A percentile compares a stretch with the other conserved stretches of the same genome.
These are phyloP conservation scores for Dryobotodes eremita DNA, from an alignment of 2,888 invertebrate species.

Conservation along the genomic window DNA sequence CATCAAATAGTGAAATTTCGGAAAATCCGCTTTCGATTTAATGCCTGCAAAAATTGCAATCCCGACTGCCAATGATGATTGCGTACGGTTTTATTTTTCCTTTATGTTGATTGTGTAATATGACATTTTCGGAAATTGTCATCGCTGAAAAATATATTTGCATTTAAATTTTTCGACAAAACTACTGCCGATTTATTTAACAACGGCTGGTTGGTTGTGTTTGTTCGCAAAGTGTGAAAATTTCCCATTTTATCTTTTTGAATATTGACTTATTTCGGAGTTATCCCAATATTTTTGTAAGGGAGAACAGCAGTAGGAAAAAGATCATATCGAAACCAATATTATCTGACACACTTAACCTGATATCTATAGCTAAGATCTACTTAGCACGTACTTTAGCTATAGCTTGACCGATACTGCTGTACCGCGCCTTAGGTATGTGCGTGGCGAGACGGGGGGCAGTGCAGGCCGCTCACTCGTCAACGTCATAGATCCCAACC, in stretches of 20 bases:
- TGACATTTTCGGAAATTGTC: conserved; percentile 41
- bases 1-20: conserved; percentile 17
- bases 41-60: conserved; percentile 46
- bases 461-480: no score
- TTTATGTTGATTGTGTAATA: conserved; percentile 58
- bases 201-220: not conserved
- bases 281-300: not conserved
- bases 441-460: no score
- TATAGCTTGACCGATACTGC: no score
- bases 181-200: conserved; percentile 15
- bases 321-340: not conserved
- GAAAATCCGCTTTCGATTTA: conserved; percentile 35
- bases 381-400: no score
- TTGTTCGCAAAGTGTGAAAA: not conserved
- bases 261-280: no score
- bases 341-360: not conserved
- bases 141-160: conserved; percentile 40
- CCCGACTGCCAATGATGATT: conserved; percentile 57
- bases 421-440: no score
- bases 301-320: no score
- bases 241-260: not conserved
- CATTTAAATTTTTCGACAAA: conserved; percentile 32
- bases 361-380: no score
- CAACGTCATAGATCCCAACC: no score
- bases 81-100: conserved; percentile 45